Conservation (phyloP, 2,113 vertebrate genomes). For the Oryzias melastigma region DNA sequence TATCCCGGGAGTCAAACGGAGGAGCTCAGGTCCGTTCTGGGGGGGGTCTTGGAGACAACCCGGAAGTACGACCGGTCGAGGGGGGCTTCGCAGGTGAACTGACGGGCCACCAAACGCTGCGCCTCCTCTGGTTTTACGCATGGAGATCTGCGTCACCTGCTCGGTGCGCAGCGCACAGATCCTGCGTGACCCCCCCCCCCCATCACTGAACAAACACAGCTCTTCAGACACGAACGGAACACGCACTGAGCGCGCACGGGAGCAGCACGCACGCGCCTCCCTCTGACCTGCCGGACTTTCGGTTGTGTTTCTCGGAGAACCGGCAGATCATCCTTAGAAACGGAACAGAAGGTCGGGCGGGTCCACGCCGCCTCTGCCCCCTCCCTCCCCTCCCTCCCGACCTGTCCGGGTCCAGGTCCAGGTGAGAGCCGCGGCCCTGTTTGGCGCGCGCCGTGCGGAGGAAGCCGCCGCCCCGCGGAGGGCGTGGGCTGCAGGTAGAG, state of each 20-base stretch:
- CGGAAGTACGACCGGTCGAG: too few species aligned
- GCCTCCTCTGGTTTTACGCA: too few species aligned
- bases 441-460: slow-evolving; percentile 47
- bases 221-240: slow-evolving; percentile 15
- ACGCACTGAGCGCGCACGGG: slow-evolving; percentile 26
- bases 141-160: too few species aligned
- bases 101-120: too few species aligned
- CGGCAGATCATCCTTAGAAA: slow-evolving; percentile 10
- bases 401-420: slow-evolving; percentile 53
- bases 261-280: slow-evolving; percentile 40
- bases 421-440: slow-evolving; percentile 49
- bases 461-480: slow-evolving; percentile 49
- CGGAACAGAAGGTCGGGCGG: slow-evolving; percentile 47
- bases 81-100: too few species aligned
- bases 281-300: slow-evolving; percentile 47
- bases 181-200: slow-evolving; percentile 2
- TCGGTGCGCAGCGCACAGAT: too few species aligned
- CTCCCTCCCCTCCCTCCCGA: slow-evolving; percentile 28
- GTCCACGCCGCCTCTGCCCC: slow-evolving; percentile 36
- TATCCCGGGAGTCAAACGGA: slow-evolving; percentile 26
- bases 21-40: slow-evolving; percentile 30
- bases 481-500: slow-evolving; percentile 65
- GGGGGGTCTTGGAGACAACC: too few species aligned
- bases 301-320: slow-evolving; percentile 28
- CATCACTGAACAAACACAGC: slow-evolving; percentile 7